Conservation (phyloP, 2,113 vertebrate species). For the Paratilapia polleni region DNA sequence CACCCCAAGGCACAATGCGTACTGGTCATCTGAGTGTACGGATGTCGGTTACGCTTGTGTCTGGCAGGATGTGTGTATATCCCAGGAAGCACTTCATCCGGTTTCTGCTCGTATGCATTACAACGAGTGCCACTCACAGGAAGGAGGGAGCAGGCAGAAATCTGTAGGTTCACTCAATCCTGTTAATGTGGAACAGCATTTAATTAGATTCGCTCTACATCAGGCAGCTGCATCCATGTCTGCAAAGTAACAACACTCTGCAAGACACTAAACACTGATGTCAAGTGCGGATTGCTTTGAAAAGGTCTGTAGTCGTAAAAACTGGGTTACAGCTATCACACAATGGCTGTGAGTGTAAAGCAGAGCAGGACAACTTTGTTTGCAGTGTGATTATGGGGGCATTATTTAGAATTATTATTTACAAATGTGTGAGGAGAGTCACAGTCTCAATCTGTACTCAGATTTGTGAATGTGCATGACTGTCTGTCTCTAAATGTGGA, state of each 20-base stretch:
- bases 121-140: conserved; percentile 77
- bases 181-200: conserved; percentile 84
- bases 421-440: background rate
- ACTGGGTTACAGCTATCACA: background rate
- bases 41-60: conserved; percentile 72
- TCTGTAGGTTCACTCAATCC: conserved; percentile 76
- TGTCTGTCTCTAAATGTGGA: no score
- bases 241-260: conserved; percentile 30
- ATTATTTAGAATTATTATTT: background rate
- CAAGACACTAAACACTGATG: conserved; percentile 31
- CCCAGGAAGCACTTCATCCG: conserved; percentile 64
- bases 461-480: background rate
- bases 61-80: conserved; percentile 62
- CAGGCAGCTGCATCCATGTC: conserved; percentile 57
- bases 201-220: conserved; percentile 79
- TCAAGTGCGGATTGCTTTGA: conserved; percentile 14
- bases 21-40: conserved; percentile 52
- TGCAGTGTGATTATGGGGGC: background rate
- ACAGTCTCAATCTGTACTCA: fast-evolving
- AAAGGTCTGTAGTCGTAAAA: conserved; percentile 22
- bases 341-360: background rate
- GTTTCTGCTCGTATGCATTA: conserved; percentile 76
- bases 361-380: conserved; percentile 17
- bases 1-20: conserved; percentile 63
- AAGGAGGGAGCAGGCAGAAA: conserved; percentile 58